phyloP scores from a whole-genome alignment of 2,797 vertebrate species.

The Thamnophis elegans region DNA sequence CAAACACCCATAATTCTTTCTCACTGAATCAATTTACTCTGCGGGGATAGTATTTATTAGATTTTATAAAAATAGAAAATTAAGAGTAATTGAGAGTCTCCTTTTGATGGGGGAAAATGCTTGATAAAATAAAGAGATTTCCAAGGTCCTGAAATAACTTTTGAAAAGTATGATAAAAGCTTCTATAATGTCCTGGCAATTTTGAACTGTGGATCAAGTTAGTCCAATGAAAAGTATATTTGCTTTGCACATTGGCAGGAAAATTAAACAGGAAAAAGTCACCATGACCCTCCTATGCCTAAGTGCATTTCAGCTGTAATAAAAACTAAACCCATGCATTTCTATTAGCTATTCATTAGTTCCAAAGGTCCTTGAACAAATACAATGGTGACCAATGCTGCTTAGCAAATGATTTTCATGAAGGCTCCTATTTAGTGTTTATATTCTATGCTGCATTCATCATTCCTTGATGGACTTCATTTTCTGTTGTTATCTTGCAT shows the following conservation, averaged over 20 bases:
- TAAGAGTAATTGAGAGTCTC: neutral
- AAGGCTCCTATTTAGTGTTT: neutral
- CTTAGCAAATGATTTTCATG: conserved; percentile 23
- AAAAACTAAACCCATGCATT: conserved; percentile 12
- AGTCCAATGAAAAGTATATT: conserved; percentile 20
- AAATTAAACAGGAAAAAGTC: conserved; percentile 47
- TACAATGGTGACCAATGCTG: conserved; percentile 21
- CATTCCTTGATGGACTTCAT: conserved; percentile 39
- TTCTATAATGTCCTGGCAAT: neutral
- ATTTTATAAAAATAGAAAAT: neutral
- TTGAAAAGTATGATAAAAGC: neutral
- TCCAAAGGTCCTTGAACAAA: conserved; percentile 41
- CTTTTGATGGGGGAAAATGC: neutral
- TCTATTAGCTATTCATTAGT: conserved; percentile 28
- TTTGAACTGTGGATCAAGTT: conserved; percentile 1
- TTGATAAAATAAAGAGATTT: neutral
- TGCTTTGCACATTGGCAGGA: conserved; percentile 20
- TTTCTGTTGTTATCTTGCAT: conserved; percentile 41
- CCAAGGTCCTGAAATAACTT: neutral
- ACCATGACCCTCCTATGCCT: conserved; percentile 26
- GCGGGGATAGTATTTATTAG: neutral
- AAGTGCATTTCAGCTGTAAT: conserved; percentile 30
- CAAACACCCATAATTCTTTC: neutral
- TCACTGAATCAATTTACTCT: neutral
- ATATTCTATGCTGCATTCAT: conserved; percentile 35